Evolutionary conservation across 2,888 invertebrate genomes (phyloP).

Genomic region (Abrostola triplasia): DNA sequence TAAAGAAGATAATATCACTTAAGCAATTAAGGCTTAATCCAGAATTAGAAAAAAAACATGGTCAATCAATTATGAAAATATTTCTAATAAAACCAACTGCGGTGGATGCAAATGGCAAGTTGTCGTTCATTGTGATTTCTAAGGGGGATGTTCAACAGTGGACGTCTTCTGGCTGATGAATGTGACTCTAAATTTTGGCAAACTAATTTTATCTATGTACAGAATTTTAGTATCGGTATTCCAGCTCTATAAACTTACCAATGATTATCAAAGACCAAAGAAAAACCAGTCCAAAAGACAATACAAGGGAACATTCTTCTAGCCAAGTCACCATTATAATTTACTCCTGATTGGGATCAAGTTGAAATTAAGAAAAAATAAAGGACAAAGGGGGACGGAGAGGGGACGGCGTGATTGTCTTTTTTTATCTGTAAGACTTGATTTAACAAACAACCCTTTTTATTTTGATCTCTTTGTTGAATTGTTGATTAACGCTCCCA

Average conservation of each 20-base stretch:
- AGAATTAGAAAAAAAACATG: too few relatives aligned
- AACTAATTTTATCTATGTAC: not conserved
- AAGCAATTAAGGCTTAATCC: too few relatives aligned
- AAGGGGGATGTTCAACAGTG: too few relatives aligned
- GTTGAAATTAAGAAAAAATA: constrained; percentile 88
- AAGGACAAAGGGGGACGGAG: constrained; percentile 73
- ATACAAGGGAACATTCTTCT: constrained; percentile 83
- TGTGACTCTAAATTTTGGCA: not conserved
- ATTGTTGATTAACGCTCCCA: constrained; percentile 70
- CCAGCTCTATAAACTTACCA: constrained; percentile 74
- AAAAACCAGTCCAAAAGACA: constrained; percentile 77
- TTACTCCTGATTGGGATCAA: constrained; percentile 88
- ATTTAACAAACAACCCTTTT: constrained; percentile 82
- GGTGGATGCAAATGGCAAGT: too few relatives aligned
- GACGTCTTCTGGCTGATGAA: too few relatives aligned
- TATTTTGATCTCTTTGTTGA: constrained; percentile 66
- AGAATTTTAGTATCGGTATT: constrained; percentile 6
- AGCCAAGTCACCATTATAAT: constrained; percentile 87
- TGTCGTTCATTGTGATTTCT: too few relatives aligned
- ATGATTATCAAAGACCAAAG: constrained; percentile 71
- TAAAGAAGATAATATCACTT: too few relatives aligned
- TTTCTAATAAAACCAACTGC: too few relatives aligned
- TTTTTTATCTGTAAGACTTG: constrained; percentile 82
- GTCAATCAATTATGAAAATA: too few relatives aligned
- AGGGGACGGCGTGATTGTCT: constrained; percentile 70